Conservation (phyloP, 2,888 invertebrate genomes). For the Cancer borealis region DNA sequence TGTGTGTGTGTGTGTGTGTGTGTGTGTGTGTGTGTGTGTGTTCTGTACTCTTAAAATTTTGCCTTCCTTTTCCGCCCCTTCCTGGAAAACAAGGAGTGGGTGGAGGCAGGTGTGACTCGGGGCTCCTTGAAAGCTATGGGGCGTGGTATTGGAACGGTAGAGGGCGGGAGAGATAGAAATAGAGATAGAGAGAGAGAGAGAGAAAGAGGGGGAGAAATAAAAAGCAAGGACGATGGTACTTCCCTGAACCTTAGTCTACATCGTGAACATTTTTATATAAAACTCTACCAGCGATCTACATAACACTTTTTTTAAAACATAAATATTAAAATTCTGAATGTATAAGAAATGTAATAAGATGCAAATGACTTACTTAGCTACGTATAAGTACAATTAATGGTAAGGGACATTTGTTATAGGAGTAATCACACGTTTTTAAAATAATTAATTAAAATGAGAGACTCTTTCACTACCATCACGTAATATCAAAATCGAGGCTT, state of each 20-base stretch:
- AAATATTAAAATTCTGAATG: not conserved
- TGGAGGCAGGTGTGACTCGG: not conserved
- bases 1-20: not conserved
- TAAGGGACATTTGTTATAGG: not conserved
- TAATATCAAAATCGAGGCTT: not conserved
- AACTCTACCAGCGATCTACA: not conserved
- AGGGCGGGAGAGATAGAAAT: not conserved
- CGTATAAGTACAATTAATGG: too few species aligned
- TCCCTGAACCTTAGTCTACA: not conserved
- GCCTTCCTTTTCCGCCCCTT: not conserved
- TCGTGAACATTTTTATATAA: not conserved
- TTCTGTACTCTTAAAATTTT: not conserved
- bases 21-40: not conserved
- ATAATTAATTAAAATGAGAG: not conserved
- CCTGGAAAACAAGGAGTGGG: not conserved
- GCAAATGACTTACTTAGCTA: not conserved
- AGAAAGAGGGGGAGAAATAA: not conserved
- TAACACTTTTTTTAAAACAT: not conserved
- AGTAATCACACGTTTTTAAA: not conserved
- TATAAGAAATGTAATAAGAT: not conserved
- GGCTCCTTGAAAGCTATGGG: not conserved
- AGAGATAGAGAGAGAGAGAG: not conserved
- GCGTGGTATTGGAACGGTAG: slow-evolving; percentile 15
- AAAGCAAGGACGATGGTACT: not conserved
- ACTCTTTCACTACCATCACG: not conserved